Evolutionary conservation across 2,797 vertebrate genomes (phyloP).

Genomic region (Chromobotia macracanthus): DNA sequence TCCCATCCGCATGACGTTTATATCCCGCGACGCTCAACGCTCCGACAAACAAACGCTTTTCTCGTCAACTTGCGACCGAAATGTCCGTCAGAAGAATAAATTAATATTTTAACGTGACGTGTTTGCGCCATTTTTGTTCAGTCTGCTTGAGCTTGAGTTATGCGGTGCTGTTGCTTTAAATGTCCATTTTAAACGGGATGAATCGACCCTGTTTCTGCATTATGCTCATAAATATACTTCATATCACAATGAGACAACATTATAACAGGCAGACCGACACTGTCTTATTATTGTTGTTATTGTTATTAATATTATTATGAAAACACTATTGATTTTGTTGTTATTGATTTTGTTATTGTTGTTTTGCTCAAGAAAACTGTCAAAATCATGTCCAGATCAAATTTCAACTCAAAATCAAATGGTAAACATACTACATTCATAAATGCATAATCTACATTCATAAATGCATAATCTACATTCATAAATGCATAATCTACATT

Average conservation of each 20-base stretch:
- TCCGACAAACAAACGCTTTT: slow-evolving; percentile 3
- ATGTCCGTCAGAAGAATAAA: not conserved
- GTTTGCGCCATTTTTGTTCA: not conserved
- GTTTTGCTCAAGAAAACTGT: not conserved
- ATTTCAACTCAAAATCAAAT: not conserved
- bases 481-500: not conserved
- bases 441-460: not conserved
- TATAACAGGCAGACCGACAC: not conserved
- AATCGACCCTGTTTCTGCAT: not conserved
- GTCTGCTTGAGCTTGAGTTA: not conserved
- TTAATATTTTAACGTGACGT: not conserved
- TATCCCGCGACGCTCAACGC: not conserved
- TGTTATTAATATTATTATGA: not conserved
- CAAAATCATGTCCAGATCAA: not conserved
- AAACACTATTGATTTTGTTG: no score
- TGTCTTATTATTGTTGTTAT: no score
- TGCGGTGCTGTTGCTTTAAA: not conserved
- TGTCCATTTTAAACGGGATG: not conserved
- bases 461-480: not conserved
- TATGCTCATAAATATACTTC: not conserved
- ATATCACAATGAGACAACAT: not conserved
- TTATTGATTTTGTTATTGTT: not conserved
- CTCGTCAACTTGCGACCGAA: not conserved
- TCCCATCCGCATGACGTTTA: not conserved
- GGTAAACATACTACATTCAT: not conserved